Evolutionary conservation across 1,140 invertebrate species (phyloP).

Genomic region (Drosophila virilis): DNA sequence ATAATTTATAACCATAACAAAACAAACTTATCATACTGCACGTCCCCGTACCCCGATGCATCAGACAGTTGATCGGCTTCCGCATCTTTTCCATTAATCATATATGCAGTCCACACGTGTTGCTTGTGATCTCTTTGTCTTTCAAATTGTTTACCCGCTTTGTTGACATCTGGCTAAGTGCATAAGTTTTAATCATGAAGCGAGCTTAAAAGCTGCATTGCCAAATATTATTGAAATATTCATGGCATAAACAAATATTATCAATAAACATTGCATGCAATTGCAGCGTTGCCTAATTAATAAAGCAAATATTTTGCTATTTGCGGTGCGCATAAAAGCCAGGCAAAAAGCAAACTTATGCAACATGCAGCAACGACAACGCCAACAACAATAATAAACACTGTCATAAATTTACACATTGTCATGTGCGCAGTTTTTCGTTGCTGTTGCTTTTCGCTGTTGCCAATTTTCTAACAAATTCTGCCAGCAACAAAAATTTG

Average conservation of each 20-base stretch:
- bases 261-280: conserved; percentile 31
- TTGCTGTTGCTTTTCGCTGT: conserved; percentile 35
- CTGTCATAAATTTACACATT: conserved; percentile 75
- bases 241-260: conserved; percentile 52
- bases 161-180: conserved; percentile 51
- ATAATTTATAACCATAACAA: conserved; percentile 30
- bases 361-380: conserved; percentile 53
- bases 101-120: conserved; percentile 6
- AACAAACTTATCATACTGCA: conserved; percentile 14
- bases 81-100: conserved; percentile 45
- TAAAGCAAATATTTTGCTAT: conserved; percentile 77
- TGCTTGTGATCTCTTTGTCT: conserved; percentile 17
- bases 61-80: conserved; percentile 26
- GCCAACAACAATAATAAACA: conserved; percentile 35
- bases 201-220: conserved; percentile 44
- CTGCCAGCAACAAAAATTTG: conserved; percentile 55
- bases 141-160: conserved; percentile 22
- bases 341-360: conserved; percentile 58
- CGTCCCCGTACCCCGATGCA: background rate
- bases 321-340: conserved; percentile 68
- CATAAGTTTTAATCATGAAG: conserved; percentile 28
- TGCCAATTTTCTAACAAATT: conserved; percentile 76
- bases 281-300: conserved; percentile 65
- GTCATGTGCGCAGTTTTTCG: conserved; percentile 61
- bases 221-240: conserved; percentile 68